Evolutionary conservation across 2,113 vertebrate genomes (phyloP).

Genomic region (Fregata magnificens): DNA sequence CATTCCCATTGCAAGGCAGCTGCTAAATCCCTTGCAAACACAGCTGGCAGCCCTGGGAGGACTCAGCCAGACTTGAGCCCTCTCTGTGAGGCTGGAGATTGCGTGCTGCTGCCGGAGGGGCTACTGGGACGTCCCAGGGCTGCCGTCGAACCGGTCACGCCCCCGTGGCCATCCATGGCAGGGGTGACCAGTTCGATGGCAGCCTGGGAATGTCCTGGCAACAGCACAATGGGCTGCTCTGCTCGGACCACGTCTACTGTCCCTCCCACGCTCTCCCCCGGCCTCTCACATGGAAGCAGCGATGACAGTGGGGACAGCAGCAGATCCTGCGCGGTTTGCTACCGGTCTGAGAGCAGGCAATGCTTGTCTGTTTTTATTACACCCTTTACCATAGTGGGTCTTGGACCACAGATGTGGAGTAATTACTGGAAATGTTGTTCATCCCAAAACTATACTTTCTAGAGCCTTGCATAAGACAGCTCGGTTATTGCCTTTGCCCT

Average conservation of each 20-base stretch:
- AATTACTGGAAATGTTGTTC: not conserved
- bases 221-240: not conserved
- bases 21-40: not conserved
- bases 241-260: not conserved
- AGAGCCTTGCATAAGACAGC: not conserved
- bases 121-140: fast-evolving
- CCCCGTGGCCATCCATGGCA: fast-evolving
- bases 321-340: not conserved
- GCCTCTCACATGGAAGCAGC: not conserved
- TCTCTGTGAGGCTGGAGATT: not conserved
- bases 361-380: not conserved
- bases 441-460: not conserved
- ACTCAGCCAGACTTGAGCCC: not conserved
- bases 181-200: fast-evolving
- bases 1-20: not conserved
- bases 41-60: not conserved
- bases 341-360: not conserved
- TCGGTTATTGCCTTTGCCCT: not conserved
- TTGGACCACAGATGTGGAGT: not conserved
- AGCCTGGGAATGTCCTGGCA: fast-evolving
- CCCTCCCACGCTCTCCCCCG: not conserved
- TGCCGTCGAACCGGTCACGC: not conserved
- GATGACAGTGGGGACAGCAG: not conserved
- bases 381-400: not conserved
- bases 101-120: not conserved